Evolutionary conservation across 2,888 invertebrate species (phyloP).

Genomic region (Brenthis hecate): DNA sequence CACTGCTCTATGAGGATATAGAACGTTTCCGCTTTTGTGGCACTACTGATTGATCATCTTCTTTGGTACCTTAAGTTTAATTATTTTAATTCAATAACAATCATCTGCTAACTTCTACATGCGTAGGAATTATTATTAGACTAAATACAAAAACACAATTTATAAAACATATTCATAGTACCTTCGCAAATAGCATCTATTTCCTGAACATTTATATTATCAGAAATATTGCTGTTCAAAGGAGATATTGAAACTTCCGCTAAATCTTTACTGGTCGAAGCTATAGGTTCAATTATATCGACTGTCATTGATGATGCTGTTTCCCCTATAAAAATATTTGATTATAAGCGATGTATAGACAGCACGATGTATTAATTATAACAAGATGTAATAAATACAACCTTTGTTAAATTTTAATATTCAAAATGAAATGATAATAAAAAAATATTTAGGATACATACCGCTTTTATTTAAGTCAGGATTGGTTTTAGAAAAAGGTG

Average conservation of each 20-base stretch:
- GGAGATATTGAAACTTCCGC: background rate
- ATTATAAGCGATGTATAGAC: no score
- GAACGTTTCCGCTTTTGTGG: background rate
- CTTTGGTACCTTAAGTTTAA: background rate
- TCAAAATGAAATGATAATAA: no score
- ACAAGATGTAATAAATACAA: no score
- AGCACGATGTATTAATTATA: background rate
- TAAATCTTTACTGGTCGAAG: background rate
- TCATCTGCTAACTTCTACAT: no score
- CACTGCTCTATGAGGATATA: background rate
- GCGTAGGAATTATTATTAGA: no score
- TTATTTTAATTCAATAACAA: no score
- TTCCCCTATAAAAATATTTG: background rate
- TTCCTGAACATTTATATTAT: slow-evolving; percentile 1
- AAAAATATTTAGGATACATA: no score
- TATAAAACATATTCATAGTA: background rate
- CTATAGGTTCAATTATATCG: slow-evolving; percentile 1
- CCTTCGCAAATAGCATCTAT: background rate
- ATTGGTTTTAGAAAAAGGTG: no score
- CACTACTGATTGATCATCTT: background rate
- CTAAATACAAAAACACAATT: background rate
- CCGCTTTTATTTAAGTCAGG: no score
- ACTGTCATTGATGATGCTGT: background rate
- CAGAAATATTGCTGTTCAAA: background rate
- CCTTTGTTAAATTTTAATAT: no score